These are phyloP conservation scores for Tenrec ecaudatus DNA, from an alignment of 2,113 vertebrate genomes.

Conservation along the genomic window DNA sequence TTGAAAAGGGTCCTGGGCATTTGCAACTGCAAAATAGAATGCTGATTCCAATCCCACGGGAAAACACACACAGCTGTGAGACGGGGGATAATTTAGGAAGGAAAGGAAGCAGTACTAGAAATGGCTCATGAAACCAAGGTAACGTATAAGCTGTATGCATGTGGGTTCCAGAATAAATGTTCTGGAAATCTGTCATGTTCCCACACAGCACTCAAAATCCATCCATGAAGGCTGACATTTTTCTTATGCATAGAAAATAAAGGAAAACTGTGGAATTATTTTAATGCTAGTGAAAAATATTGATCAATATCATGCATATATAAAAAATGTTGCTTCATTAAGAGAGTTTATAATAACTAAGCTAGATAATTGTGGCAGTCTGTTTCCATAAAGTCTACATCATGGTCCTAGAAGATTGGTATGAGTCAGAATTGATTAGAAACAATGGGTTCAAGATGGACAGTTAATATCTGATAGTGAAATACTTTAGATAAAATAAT, in stretches of 20 bases:
- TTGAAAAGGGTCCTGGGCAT: neutral
- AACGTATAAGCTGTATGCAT: neutral
- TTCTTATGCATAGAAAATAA: neutral
- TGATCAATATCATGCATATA: no score
- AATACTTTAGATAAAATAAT: no score
- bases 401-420: no score
- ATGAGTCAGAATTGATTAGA: no score
- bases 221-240: neutral
- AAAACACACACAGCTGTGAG: neutral
- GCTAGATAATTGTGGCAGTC: no score
- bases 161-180: neutral
- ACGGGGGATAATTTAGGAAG: neutral
- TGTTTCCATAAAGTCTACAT: no score
- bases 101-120: neutral
- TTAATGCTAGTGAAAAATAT: neutral
- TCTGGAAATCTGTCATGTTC: neutral
- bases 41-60: neutral
- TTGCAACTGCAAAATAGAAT: conserved; percentile 9
- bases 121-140: neutral
- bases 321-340: no score
- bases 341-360: no score
- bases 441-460: no score
- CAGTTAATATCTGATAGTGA: no score
- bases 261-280: neutral
- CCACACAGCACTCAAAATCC: neutral